Base-by-base conservation (phyloP, 2,888 invertebrate species). In the Palloptera scutellata region DNA sequence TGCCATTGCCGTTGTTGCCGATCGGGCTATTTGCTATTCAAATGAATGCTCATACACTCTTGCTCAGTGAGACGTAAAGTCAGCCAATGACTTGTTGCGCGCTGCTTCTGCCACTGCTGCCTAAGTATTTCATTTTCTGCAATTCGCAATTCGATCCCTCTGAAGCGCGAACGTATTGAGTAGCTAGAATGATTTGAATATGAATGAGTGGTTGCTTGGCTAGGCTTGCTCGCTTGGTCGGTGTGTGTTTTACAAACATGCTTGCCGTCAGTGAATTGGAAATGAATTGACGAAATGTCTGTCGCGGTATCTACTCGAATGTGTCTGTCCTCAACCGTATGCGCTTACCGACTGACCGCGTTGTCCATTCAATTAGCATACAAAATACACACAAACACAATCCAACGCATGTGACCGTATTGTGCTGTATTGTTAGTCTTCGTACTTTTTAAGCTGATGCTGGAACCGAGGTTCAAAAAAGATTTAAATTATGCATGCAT, bases 201-300 rank as follows among this genome's bases (percentile, higher is more conserved):
- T 52, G 52, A 52, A 52, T 52, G 52, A 15, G 52, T n/a, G 15
- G 52, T 15, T 19, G 30, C 30, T 30, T 30, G 30, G 30, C 30
- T 30, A 15, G 40, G n/a, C 17, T 40, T 57, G 30, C 10, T 40
- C 15, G 20, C 41, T 58, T 42, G 58, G 41, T 9, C 41, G 63
- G 48, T 48, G 30, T 54, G 54, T 11, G 30, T 30, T 4, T 30
- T 30, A 30, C 11, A n/a, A 48, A 48, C 15, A 41, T 64, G 64
- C 41, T 20, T 64, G 51, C 45, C 58, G 58, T 59, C 48, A 48
- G 51, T 51, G 52, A 52, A 53, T 57, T 51, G 40, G 57, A 59
- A 48, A 53, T 41, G 52, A 64, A 48, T 59, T 64, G 60, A 65
- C 59, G 60, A 51, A 65, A 59, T 65, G 65, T 53, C 65, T 5